Percentiles rank a stretch among this genome's conserved stretches.
Conservation (phyloP, 2,888 invertebrate genomes). For the Dynastes maya region DNA sequence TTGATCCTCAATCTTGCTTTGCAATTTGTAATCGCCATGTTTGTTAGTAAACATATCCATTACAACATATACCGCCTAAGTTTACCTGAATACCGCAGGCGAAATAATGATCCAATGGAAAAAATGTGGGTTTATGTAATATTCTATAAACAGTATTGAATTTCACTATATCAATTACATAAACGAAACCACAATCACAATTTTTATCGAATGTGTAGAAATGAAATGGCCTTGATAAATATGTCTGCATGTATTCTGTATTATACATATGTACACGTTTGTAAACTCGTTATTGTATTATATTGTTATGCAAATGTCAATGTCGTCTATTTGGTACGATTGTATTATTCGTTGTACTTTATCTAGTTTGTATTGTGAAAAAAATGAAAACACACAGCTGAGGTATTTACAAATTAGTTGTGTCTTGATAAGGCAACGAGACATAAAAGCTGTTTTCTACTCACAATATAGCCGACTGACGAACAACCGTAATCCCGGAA, state of each 20-base stretch:
- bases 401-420: no score
- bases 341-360: neutral
- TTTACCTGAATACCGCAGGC: neutral
- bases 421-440: no score
- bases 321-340: slow-evolving; percentile 20
- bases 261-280: slow-evolving; percentile 28
- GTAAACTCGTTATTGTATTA: slow-evolving; percentile 31
- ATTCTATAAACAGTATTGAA: slow-evolving; percentile 3
- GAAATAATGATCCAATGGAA: neutral
- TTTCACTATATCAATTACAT: slow-evolving; percentile 3
- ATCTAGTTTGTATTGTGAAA: neutral
- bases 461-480: no score
- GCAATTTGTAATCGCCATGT: neutral
- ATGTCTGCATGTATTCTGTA: slow-evolving; percentile 32
- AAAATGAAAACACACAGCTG: neutral
- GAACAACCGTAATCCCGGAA: no score
- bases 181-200: slow-evolving; percentile 13
- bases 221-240: slow-evolving; percentile 33
- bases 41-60: neutral
- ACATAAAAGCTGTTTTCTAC: no score
- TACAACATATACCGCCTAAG: neutral
- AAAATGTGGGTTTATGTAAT: slow-evolving; percentile 11
- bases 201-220: slow-evolving; percentile 30
- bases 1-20: neutral
- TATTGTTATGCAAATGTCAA: slow-evolving; percentile 43